Evolutionary conservation across 2,888 invertebrate species (phyloP).

Genomic region (Coenonympha arcania): DNA sequence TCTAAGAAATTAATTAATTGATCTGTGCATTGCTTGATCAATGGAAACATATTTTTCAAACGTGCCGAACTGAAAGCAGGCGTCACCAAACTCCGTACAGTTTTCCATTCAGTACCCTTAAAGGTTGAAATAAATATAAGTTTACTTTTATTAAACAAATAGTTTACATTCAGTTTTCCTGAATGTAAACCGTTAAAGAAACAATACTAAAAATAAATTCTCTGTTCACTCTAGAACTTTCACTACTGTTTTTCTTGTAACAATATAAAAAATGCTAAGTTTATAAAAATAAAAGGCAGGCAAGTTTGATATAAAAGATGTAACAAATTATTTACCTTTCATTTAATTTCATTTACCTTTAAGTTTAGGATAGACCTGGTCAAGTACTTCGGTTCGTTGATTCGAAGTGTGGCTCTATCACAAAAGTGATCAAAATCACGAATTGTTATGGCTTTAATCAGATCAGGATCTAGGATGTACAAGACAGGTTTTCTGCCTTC

Average conservation of each 20-base stretch:
- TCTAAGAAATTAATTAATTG: constrained; percentile 63
- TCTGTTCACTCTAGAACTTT: too few species aligned
- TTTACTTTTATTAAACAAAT: too few species aligned
- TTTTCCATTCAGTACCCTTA: constrained; percentile 71
- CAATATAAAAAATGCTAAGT: too few species aligned
- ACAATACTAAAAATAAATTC: too few species aligned
- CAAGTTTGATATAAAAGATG: too few species aligned
- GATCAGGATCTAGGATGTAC: constrained; percentile 70
- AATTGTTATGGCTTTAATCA: constrained; percentile 74
- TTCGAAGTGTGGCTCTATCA: constrained; percentile 56
- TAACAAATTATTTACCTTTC: too few species aligned
- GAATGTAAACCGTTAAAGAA: too few species aligned
- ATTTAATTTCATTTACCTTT: too few species aligned
- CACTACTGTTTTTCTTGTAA: too few species aligned
- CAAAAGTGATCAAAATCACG: constrained; percentile 76
- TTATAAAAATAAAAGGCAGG: too few species aligned
- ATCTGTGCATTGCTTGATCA: constrained; percentile 59
- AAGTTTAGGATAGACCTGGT: constrained; percentile 62
- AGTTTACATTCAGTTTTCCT: too few species aligned
- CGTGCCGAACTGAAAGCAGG: constrained; percentile 74
- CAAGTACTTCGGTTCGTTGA: constrained; percentile 53
- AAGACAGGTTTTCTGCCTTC: constrained; percentile 69
- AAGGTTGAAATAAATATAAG: constrained; percentile 21
- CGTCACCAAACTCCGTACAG: constrained; percentile 65
- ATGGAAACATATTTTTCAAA: constrained; percentile 64